Evolutionary conservation across 2,888 invertebrate genomes (phyloP).

Genomic region (Caenorhabditis macrosperma): DNA sequence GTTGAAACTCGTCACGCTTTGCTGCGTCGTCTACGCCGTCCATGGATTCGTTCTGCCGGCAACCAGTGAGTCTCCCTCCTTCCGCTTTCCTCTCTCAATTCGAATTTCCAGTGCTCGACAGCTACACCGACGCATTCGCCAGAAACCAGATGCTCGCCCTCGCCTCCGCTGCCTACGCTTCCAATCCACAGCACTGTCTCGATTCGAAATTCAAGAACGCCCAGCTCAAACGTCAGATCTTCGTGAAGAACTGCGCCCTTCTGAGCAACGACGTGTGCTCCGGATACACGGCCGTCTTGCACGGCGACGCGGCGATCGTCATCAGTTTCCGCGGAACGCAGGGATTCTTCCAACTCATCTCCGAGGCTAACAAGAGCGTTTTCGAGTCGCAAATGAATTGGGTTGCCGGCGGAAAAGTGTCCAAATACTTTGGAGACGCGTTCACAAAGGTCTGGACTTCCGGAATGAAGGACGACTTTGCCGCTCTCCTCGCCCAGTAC

Average conservation of each 20-base stretch:
- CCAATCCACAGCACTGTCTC: conserved; percentile 67
- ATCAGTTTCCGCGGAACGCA: conserved; percentile 74
- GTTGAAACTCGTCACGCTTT: conserved; percentile 40
- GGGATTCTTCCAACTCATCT: conserved; percentile 68
- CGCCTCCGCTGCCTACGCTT: conserved; percentile 68
- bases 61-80: conserved; percentile 23
- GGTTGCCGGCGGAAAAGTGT: conserved; percentile 71
- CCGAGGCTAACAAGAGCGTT: conserved; percentile 70
- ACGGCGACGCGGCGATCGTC: conserved; percentile 68
- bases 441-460: conserved; percentile 67
- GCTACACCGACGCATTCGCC: conserved; percentile 63
- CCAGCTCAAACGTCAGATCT: conserved; percentile 53
- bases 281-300: conserved; percentile 70
- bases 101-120: conserved; percentile 49
- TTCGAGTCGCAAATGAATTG: conserved; percentile 64
- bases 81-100: too few relatives aligned
- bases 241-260: conserved; percentile 54
- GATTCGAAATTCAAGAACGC: conserved; percentile 61
- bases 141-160: conserved; percentile 67
- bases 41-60: conserved; percentile 38
- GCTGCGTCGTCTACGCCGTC: conserved; percentile 26
- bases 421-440: conserved; percentile 70
- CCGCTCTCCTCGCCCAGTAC: conserved; percentile 54
- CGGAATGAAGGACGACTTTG: conserved; percentile 70
- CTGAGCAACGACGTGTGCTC: conserved; percentile 63